Base-by-base conservation (phyloP, 2,888 invertebrate species). In the Cerastoderma edule region DNA sequence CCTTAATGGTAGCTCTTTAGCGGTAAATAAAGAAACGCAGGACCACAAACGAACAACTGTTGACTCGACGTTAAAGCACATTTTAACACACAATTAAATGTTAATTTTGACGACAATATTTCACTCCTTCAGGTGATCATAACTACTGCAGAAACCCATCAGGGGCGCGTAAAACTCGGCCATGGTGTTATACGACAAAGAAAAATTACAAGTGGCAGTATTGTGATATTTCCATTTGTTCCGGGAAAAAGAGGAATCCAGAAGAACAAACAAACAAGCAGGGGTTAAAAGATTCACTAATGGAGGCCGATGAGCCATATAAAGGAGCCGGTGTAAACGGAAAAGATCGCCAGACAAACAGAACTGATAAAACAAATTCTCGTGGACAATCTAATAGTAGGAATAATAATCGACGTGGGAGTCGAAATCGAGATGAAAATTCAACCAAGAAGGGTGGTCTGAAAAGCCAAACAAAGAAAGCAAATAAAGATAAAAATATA, bases 111-210 rank as follows among this genome's bases (percentile, higher is more conserved):
- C 13, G 19, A 19, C 53, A 19, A 22, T 24, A 67, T 32, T 2
- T 63, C 0, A 16, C 13, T 67, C 0, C 39, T 67, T 16, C 66
- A 81, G 89, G 89, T 5, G 83, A 91, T 8, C 94, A 94, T 83
- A 95, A 94, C 87, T 94, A 92, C 86, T 95, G 95, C 84, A 92
- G 95, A 67, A 95, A 95, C 89, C 94, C 93, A 0, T 86, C 89
- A n/a, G 85, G 86, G 4, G 44, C 75, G 6, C 89, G 92, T 85
- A 77, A 86, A 54, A 90, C 83, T 83, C 91, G 91, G 33, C 95
- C 95, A 0, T 95, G 95, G 95, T 95, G 95, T 81, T 95, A 92
- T 84, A 89, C 89, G 4, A 86, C 88, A 4, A 87, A 88, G 63
- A 60, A 50, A 13, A 74, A 74, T 1, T 80, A 74, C 32, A 83